These are phyloP conservation scores for Gobio gobio DNA, from an alignment of 2,113 vertebrate species.

Conservation along the genomic window DNA sequence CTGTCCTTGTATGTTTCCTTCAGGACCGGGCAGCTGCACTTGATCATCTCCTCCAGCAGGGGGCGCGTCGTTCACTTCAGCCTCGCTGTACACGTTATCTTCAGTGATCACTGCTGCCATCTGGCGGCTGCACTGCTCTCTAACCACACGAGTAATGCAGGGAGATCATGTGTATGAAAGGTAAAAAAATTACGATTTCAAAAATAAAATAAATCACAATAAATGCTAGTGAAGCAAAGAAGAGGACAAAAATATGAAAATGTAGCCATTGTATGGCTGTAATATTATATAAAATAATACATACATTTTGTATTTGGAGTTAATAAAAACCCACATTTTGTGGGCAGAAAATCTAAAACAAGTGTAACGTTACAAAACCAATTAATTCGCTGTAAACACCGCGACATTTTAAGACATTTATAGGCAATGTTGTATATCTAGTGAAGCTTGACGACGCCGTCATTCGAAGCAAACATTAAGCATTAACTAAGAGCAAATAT, in stretches of 20 bases:
- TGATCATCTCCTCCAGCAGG: slow-evolving; percentile 59
- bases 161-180: neutral
- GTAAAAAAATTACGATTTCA: neutral
- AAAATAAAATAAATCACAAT: neutral
- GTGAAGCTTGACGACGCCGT: neutral
- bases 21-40: slow-evolving; percentile 60
- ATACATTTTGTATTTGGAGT: too few species aligned
- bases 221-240: neutral
- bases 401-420: neutral
- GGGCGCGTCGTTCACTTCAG: slow-evolving; percentile 31
- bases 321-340: neutral
- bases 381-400: neutral
- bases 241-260: neutral
- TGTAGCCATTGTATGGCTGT: neutral
- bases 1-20: slow-evolving; percentile 69
- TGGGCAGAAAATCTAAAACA: neutral
- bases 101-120: slow-evolving; percentile 72
- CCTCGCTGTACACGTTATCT: slow-evolving; percentile 53
- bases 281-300: neutral
- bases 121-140: slow-evolving; percentile 60
- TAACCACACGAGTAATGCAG: neutral
- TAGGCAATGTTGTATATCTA: neutral
- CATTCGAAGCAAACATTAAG: neutral
- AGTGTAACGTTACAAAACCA: neutral
- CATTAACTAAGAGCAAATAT: slow-evolving; percentile 7